Evolutionary conservation across 2,113 vertebrate genomes (phyloP), one percentile per base, ranked within the genome.

Genomic region (Etia nguti): DNA sequence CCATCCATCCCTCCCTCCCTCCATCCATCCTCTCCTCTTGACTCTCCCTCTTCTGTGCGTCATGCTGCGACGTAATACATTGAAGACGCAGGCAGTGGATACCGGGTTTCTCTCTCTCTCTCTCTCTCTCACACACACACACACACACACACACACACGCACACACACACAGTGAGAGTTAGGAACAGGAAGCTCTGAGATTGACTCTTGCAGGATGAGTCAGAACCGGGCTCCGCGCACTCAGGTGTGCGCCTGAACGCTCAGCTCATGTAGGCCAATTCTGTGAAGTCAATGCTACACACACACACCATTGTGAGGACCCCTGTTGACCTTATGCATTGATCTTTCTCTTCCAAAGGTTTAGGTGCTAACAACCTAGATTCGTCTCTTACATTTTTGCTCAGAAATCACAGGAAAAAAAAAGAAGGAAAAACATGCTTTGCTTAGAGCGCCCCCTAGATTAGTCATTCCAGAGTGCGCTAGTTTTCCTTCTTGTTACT

Each of bases 1-100:
- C 12, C 22, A 10, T 34, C 29, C 15, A 16, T 26, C 43, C 12
- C 4, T n/a, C 68, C 80, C 41, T 79, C 22, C 41, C 12, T 80
- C 34, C 11, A 11, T 52, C 13, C 20, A n/a, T 15, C 20, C 29
- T 55, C n/a, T 22, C 29, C n/a, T 81, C 80, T 48, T 82, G 83
- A 34, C 43, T 59, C 80, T 46, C 79, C 84, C 83, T 83, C 79
- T 79, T 57, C 89, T 52, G 90, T 92, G 91, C 92, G 91, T 94
- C 95, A 94, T 59, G 85, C 84, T 73, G 85, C 91, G 73, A 92
- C 91, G 91, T 94, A 92, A 95, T 92, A 90, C 79, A 90, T n/a
- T 65, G 81, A 88, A 92, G 84, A 93, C 85, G 38, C 85, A 86
- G 83, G 80, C 70, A 80, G 83, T 82, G 87, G 87, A 83, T 88